phyloP scores from a whole-genome alignment of 2,888 invertebrate genomes.

The Idaea aversata region DNA sequence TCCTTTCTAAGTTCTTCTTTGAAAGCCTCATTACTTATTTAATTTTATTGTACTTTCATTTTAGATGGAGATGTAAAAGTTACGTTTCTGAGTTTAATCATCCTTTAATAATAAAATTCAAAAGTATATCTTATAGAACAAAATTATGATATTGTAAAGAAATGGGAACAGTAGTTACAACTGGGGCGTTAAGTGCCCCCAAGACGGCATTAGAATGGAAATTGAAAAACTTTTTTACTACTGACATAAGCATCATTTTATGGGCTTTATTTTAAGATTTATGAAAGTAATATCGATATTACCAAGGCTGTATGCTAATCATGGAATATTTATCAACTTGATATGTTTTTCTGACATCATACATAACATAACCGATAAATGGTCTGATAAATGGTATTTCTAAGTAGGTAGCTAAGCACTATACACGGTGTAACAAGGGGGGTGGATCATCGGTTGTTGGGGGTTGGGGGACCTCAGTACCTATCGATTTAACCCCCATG shows the following conservation, averaged over 20 bases:
- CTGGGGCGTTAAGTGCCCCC: constrained; percentile 44
- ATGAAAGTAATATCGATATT: constrained; percentile 23
- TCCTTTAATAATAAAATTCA: background rate
- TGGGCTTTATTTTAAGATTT: constrained; percentile 37
- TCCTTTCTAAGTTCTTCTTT: background rate
- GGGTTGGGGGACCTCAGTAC: no score
- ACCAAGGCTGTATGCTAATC: background rate
- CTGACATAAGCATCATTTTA: constrained; percentile 54
- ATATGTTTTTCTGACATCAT: constrained; percentile 8
- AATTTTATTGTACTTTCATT: background rate
- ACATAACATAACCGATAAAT: background rate
- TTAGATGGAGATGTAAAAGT: constrained; percentile 1
- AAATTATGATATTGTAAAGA: background rate
- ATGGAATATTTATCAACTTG: background rate
- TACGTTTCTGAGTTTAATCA: background rate
- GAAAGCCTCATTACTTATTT: background rate
- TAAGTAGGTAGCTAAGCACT: background rate
- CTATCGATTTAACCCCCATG: no score
- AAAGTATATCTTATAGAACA: background rate
- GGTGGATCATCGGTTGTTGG: no score
- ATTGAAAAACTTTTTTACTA: constrained; percentile 66
- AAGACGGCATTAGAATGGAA: constrained; percentile 60
- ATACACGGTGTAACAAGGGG: no score
- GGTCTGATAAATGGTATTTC: background rate
- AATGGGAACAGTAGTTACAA: background rate